phyloP scores from a whole-genome alignment of 2,888 invertebrate genomes.

The Agelastica alni region DNA sequence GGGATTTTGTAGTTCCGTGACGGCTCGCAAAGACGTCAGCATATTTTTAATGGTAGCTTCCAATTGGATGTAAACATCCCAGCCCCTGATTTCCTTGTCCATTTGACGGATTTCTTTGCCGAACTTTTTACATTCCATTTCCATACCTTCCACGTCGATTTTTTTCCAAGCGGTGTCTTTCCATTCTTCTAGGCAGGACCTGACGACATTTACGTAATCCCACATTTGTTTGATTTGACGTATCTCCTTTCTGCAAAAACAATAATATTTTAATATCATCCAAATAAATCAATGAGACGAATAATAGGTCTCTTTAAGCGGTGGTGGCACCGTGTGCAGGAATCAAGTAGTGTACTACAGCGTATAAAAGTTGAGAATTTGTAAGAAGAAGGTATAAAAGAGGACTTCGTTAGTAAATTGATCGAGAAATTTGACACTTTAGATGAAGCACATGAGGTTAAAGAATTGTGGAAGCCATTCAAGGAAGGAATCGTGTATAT shows the following conservation, averaged over 20 bases:
- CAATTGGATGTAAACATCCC: slow-evolving; percentile 79
- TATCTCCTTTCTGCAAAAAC: slow-evolving; percentile 70
- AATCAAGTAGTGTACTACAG: too few relatives aligned
- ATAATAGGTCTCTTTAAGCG: too few relatives aligned
- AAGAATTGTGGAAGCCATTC: too few relatives aligned
- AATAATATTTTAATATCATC: too few relatives aligned
- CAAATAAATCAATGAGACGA: background rate
- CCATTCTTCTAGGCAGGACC: slow-evolving; percentile 87
- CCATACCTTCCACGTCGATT: slow-evolving; percentile 93
- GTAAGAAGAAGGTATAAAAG: too few relatives aligned
- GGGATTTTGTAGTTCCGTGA: slow-evolving; percentile 92
- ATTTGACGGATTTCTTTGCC: slow-evolving; percentile 80
- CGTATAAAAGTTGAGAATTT: too few relatives aligned
- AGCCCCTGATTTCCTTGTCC: slow-evolving; percentile 77
- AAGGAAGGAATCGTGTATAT: too few relatives aligned
- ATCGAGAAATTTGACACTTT: too few relatives aligned
- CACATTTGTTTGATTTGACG: slow-evolving; percentile 80
- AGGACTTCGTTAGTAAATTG: too few relatives aligned
- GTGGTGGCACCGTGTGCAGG: too few relatives aligned
- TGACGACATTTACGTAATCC: slow-evolving; percentile 85
- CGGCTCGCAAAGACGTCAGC: slow-evolving; percentile 89
- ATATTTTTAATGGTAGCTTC: slow-evolving; percentile 88
- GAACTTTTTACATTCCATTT: slow-evolving; percentile 89
- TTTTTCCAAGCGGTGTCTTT: slow-evolving; percentile 92
- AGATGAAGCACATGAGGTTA: too few relatives aligned